Conservation (phyloP, 2,888 invertebrate genomes). For the Ephialtes manifestator region DNA sequence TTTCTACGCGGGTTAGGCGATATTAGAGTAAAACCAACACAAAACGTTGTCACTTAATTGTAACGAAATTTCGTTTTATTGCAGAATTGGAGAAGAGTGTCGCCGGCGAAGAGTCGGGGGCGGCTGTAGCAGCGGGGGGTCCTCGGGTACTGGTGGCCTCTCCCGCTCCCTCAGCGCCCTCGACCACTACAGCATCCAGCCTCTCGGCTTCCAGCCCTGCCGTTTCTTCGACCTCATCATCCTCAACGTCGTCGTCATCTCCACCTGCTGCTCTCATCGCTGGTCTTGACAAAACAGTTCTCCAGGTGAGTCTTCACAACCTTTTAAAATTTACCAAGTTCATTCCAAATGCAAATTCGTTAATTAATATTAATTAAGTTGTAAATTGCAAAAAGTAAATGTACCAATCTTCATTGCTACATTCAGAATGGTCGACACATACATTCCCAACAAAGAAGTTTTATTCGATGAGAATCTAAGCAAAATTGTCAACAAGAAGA, state of each 20-base stretch:
- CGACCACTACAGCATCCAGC: constrained; percentile 84
- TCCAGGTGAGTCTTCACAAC: constrained; percentile 87
- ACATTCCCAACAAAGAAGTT: not conserved
- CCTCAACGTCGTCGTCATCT: constrained; percentile 83
- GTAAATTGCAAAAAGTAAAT: not conserved
- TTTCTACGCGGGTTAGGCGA: not conserved
- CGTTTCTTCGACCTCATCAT: constrained; percentile 75
- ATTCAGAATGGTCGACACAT: not conserved
- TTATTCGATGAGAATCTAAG: not conserved
- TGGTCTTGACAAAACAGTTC: constrained; percentile 91
- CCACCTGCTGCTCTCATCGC: constrained; percentile 88
- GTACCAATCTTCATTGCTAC: too few species aligned
- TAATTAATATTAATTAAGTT: not conserved
- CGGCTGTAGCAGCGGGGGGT: constrained; percentile 79
- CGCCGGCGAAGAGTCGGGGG: constrained; percentile 78
- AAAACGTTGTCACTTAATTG: constrained; percentile 10
- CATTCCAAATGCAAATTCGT: not conserved
- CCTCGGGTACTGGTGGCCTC: constrained; percentile 80
- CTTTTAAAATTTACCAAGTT: constrained; percentile 15
- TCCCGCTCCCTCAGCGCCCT: constrained; percentile 81
- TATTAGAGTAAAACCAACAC: not conserved
- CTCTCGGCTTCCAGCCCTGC: constrained; percentile 79
- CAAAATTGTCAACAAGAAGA: too few species aligned
- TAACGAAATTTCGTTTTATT: constrained; percentile 72
- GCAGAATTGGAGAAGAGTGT: constrained; percentile 81